Conservation (phyloP, 2,113 vertebrate genomes). For the Atherinomorus stipes region DNA sequence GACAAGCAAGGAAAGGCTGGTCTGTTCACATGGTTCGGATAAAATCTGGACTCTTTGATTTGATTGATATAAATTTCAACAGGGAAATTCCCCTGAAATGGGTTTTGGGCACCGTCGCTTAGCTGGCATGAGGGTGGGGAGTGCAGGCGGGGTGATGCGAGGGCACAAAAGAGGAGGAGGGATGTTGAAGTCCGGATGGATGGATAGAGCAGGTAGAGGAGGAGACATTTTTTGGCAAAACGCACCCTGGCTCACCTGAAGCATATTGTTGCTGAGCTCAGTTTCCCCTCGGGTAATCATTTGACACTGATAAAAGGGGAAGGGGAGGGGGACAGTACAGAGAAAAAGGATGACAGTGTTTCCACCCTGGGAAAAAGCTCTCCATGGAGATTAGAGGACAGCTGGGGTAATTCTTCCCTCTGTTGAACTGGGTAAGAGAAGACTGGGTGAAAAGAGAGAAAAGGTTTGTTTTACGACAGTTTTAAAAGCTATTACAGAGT, state of each 20-base stretch:
- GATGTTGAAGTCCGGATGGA: constrained; percentile 5
- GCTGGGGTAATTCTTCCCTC: constrained; percentile 61
- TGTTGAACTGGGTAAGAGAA: constrained; percentile 39
- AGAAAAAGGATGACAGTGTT: constrained; percentile 72
- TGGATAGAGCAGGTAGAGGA: constrained; percentile 26
- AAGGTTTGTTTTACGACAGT: constrained; percentile 25
- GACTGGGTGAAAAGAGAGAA: constrained; percentile 14
- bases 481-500: constrained; percentile 27
- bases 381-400: constrained; percentile 62
- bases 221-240: constrained; percentile 41
- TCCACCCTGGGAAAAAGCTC: constrained; percentile 71
- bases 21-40: constrained; percentile 45
- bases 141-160: constrained; percentile 34
- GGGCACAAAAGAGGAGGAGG: constrained; percentile 16
- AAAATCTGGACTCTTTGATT: constrained; percentile 60
- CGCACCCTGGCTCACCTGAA: constrained; percentile 52
- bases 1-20: constrained; percentile 6
- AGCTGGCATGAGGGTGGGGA: constrained; percentile 45
- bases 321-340: constrained; percentile 30
- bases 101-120: constrained; percentile 54
- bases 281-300: constrained; percentile 72
- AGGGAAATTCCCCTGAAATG: constrained; percentile 71
- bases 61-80: constrained; percentile 72
- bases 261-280: constrained; percentile 52
- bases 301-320: constrained; percentile 73